These are phyloP conservation scores for Himalopsyche anomala DNA, from an alignment of 2,888 invertebrate species.

Conservation along the genomic window DNA sequence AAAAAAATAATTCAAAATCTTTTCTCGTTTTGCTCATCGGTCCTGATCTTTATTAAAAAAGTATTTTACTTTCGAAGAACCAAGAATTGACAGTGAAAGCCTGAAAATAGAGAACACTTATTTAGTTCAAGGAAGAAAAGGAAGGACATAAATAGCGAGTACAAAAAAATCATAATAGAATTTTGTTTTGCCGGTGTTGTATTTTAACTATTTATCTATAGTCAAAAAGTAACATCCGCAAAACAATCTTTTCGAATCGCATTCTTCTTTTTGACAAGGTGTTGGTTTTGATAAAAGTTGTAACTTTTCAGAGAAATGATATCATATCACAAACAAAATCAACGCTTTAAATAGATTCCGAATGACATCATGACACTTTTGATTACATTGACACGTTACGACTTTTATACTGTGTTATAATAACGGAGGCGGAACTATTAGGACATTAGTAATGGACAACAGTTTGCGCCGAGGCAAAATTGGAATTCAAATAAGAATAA, in stretches of 20 bases:
- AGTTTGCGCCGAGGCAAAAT: neutral
- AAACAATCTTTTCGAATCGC: neutral
- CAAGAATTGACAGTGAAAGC: too few species aligned
- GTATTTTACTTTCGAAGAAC: too few species aligned
- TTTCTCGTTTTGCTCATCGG: too few species aligned
- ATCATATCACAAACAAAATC: neutral
- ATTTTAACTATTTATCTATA: neutral
- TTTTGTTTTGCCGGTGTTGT: neutral
- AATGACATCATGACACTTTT: slow-evolving; percentile 25
- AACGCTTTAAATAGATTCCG: neutral
- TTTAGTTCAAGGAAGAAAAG: too few species aligned
- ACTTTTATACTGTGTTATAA: neutral
- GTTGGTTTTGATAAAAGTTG: neutral
- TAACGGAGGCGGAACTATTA: slow-evolving; percentile 7
- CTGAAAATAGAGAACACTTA: too few species aligned
- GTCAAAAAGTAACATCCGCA: neutral
- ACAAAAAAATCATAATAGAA: neutral
- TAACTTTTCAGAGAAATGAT: slow-evolving; percentile 2
- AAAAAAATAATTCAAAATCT: too few species aligned
- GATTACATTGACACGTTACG: neutral
- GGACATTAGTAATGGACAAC: neutral
- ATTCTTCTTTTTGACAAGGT: neutral
- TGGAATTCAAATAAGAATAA: neutral
- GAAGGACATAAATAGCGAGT: neutral
- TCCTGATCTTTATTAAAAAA: too few species aligned